Evolutionary conservation across 1,140 invertebrate genomes (phyloP), one percentile per base, ranked within the genome.

Genomic region (Coptotermes formosanus): DNA sequence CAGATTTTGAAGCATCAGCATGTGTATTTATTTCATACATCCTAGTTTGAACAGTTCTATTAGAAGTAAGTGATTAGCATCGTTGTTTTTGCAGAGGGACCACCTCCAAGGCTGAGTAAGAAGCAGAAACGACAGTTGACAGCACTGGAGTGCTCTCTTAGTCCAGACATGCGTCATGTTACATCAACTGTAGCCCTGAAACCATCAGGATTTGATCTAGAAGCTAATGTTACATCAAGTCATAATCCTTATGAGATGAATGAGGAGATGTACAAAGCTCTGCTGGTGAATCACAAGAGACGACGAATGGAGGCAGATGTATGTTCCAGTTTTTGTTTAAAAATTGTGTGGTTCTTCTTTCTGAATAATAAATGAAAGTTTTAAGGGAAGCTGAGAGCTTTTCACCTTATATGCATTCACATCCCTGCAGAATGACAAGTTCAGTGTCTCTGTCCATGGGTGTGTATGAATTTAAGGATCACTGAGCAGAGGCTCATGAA

Each of bases 251-350:
- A 92, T 87, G 94, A 95, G 88, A 90, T 93, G 4, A 94, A 92
- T 4, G 95, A 96, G 84, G 94, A 95, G n/a, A 92, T 92, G 48
- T 96, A 96, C 88, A 92, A 92, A 85, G 91, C 93, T 75, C 93
- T 96, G 91, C 89, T 97, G 44, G 90, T 92, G 7, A 92, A 92
- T 55, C 95, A 96, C 89, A 94, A 94, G 87, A 92, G 92, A 87
- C 90, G 93, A 88, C 92, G 94, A 91, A 88, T 93, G 21, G 92
- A 93, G 64, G 90, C 91, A 85, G 93, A 94, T 89, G 93, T 93
- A 43, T 30, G 82, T 75, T 55, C 21, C 52, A 55, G 14, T 55
- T 55, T 55, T 55, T 55, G 52, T 55, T 16, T 55, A 21, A 4
- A 55, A 55, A 55, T 16, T 55, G 9, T 48, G 45, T 48, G 45